Conservation (phyloP, 2,888 invertebrate species). For the Acanthoscelides obtectus region DNA sequence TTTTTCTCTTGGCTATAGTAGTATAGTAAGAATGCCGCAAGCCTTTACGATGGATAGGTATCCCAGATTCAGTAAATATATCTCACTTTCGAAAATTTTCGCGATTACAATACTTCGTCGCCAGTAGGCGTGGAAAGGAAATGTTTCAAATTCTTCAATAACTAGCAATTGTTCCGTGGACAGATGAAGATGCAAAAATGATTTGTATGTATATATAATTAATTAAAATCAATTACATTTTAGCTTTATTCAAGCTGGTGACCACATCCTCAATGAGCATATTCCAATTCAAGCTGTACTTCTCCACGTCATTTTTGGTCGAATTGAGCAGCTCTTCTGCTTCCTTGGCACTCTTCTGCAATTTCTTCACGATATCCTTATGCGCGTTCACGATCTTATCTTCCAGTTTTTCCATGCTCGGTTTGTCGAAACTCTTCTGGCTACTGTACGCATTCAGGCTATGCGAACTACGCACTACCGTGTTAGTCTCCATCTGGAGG, state of each 20-base stretch:
- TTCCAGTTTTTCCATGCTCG: conserved; percentile 41
- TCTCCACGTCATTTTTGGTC: conserved; percentile 86
- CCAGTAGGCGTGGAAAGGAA: too few species aligned
- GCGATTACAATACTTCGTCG: too few species aligned
- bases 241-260: conserved; percentile 56
- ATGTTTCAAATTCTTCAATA: too few species aligned
- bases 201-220: too few species aligned
- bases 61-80: too few species aligned
- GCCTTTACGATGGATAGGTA: too few species aligned
- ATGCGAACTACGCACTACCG: conserved; percentile 15
- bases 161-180: too few species aligned
- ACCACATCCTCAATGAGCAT: conserved; percentile 74
- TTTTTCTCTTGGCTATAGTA: too few species aligned
- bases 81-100: too few species aligned
- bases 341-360: conserved; percentile 65
- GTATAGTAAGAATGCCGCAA: too few species aligned
- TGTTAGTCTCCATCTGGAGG: conserved; percentile 12
- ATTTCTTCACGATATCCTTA: conserved; percentile 66
- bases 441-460: conserved; percentile 5
- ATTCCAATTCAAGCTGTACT: conserved; percentile 83
- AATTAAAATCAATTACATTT: conserved; percentile 35
- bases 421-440: conserved; percentile 8
- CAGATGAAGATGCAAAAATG: too few species aligned
- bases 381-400: conserved; percentile 88
- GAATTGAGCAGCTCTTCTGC: conserved; percentile 67